A percentile compares a stretch with the other conserved stretches of the same genome.
These are phyloP conservation scores for Grammatotria lemairii DNA, from an alignment of 2,113 vertebrate genomes.

Conservation along the genomic window DNA sequence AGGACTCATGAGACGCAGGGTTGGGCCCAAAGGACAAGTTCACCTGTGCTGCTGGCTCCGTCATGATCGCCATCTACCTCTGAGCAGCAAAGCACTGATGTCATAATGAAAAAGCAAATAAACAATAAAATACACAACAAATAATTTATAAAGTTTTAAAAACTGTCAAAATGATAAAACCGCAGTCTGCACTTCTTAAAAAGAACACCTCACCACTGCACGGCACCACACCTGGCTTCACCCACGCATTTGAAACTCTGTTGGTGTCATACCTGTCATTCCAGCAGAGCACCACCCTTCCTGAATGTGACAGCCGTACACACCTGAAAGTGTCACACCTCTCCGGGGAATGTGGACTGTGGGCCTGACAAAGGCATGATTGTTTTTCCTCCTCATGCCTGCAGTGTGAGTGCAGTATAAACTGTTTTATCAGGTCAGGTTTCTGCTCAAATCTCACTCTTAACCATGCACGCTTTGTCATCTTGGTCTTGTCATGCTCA, in stretches of 20 bases:
- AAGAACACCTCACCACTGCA: background rate
- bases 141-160: too few relatives aligned
- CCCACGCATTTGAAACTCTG: background rate
- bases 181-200: background rate
- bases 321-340: slow-evolving; percentile 52
- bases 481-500: background rate
- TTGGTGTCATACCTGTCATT: slow-evolving; percentile 25
- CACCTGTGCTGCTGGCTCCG: background rate
- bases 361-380: background rate
- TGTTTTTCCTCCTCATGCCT: background rate
- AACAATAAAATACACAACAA: background rate
- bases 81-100: background rate
- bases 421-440: background rate
- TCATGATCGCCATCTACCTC: background rate
- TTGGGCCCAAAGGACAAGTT: background rate
- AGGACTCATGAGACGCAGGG: background rate
- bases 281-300: background rate
- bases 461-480: background rate
- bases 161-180: accelerated
- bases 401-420: background rate
- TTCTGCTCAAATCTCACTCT: background rate
- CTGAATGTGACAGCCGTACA: slow-evolving; percentile 26
- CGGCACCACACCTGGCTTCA: background rate
- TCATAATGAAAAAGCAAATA: background rate
- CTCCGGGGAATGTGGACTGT: slow-evolving; percentile 37